phyloP scores from a whole-genome alignment of 1,140 invertebrate species.

The Gerris buenoi region DNA sequence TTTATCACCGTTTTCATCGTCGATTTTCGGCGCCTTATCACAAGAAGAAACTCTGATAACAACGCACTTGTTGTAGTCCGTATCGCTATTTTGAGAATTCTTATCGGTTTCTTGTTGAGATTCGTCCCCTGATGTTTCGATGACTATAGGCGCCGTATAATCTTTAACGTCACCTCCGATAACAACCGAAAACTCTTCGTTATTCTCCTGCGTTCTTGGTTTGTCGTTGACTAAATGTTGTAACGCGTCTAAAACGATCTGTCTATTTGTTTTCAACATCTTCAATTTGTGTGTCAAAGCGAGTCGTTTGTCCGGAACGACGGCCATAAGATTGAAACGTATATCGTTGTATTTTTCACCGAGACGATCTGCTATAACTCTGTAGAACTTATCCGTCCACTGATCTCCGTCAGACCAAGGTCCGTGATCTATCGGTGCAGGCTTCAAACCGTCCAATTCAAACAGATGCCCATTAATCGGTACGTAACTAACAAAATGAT shows the following conservation, averaged over 20 bases:
- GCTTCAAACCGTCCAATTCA: conserved; percentile 91
- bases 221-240: conserved; percentile 53
- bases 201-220: conserved; percentile 5
- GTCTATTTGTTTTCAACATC: conserved; percentile 74
- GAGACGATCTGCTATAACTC: conserved; percentile 81
- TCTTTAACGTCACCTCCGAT: conserved; percentile 29
- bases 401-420: conserved; percentile 76
- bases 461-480: conserved; percentile 86
- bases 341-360: conserved; percentile 89
- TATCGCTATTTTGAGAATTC: too few species aligned
- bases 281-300: conserved; percentile 75
- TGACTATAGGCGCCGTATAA: conserved; percentile 53
- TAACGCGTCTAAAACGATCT: conserved; percentile 76
- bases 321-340: conserved; percentile 92
- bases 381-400: conserved; percentile 91
- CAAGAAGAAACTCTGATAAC: conserved; percentile 44
- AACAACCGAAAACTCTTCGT: conserved; percentile 8
- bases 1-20: too few species aligned
- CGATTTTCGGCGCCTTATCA: conserved; percentile 25
- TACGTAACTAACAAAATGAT: conserved; percentile 96
- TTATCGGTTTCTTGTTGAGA: conserved; percentile 6
- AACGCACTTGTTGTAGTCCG: conserved; percentile 50
- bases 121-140: conserved; percentile 39
- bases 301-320: conserved; percentile 80
- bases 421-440: conserved; percentile 91